These are phyloP conservation scores for Panorpa germanica DNA, from an alignment of 2,888 invertebrate genomes.

Conservation along the genomic window DNA sequence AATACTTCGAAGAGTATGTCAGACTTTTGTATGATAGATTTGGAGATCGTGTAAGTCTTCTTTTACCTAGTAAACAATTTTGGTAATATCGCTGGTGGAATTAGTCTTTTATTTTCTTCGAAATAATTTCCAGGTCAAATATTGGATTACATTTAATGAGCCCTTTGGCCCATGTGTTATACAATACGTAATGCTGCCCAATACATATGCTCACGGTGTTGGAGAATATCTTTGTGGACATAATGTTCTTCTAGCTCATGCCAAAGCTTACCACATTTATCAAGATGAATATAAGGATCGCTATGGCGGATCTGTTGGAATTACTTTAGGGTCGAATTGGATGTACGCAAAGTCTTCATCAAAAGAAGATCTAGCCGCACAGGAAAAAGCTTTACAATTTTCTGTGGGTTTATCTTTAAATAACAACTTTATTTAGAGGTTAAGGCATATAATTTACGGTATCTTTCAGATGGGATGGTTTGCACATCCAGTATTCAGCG, in stretches of 20 bases:
- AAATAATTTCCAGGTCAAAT: slow-evolving; percentile 20
- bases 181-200: too few species aligned
- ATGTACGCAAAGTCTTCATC: slow-evolving; percentile 4
- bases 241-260: slow-evolving; percentile 34
- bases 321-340: slow-evolving; percentile 5
- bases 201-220: slow-evolving; percentile 19
- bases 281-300: slow-evolving; percentile 17
- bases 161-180: slow-evolving; percentile 25
- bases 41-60: slow-evolving; percentile 26
- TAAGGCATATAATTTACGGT: too few species aligned
- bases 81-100: too few species aligned
- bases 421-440: too few species aligned
- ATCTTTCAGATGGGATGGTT: slow-evolving; percentile 25
- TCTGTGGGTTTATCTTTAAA: slow-evolving; percentile 26
- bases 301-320: slow-evolving; percentile 8
- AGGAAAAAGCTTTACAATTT: slow-evolving; percentile 37
- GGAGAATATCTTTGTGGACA: slow-evolving; percentile 34
- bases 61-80: too few species aligned
- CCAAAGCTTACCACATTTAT: slow-evolving; percentile 25
- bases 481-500: slow-evolving; percentile 26
- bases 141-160: slow-evolving; percentile 39
- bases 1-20: slow-evolving; percentile 36
- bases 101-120: too few species aligned
- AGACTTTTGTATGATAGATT: slow-evolving; percentile 27
- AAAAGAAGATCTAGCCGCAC: slow-evolving; percentile 36